These are phyloP conservation scores for Pachyuromys duprasi DNA, from an alignment of 2,797 vertebrate species.

Conservation along the genomic window DNA sequence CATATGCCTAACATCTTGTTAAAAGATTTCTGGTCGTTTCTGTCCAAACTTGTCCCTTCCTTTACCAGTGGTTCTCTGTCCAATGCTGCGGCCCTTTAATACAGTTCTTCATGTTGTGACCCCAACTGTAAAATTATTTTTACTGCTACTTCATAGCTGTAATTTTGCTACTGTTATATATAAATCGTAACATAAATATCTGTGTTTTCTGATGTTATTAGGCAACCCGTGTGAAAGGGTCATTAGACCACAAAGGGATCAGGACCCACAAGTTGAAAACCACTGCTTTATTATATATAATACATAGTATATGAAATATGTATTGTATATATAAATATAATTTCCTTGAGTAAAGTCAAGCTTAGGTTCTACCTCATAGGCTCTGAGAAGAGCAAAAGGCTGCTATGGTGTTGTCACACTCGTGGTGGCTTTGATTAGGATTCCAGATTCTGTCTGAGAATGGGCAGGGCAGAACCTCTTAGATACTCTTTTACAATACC, in stretches of 20 bases:
- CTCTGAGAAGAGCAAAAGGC: background rate
- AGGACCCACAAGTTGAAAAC: background rate
- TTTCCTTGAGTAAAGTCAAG: constrained; percentile 5
- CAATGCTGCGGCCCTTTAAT: background rate
- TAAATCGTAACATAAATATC: background rate
- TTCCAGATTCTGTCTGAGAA: constrained; percentile 12
- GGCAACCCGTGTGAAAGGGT: background rate
- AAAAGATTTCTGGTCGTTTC: background rate
- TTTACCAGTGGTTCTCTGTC: background rate
- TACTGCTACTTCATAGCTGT: background rate
- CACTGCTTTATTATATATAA: background rate
- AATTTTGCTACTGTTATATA: background rate
- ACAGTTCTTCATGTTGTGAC: background rate
- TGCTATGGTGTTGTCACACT: background rate
- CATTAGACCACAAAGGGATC: background rate
- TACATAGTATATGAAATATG: too few species aligned
- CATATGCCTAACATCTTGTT: too few species aligned
- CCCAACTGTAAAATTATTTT: background rate
- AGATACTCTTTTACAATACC: background rate
- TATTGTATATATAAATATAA: too few species aligned
- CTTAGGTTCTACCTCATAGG: background rate
- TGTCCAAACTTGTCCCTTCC: background rate
- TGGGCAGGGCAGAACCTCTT: background rate
- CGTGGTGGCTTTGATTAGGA: background rate
- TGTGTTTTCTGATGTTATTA: background rate